Evolutionary conservation across 2,888 invertebrate genomes (phyloP), one percentile per base, ranked within the genome.

Genomic region (Sussaba pulchella): DNA sequence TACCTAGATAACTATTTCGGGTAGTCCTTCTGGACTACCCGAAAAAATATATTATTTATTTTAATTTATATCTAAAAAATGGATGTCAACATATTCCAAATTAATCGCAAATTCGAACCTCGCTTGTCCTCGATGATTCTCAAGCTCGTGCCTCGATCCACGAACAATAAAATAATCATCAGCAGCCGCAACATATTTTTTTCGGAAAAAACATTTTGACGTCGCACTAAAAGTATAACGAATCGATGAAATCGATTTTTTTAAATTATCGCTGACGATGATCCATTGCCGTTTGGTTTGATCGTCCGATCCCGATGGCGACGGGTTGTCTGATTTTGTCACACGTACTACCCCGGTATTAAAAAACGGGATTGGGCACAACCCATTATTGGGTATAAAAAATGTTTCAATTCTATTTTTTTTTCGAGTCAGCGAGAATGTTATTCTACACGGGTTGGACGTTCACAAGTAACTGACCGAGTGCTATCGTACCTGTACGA

Each of bases 391-490:
- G n/a, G n/a, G n/a, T n/a, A n/a, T n/a, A n/a, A n/a, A n/a, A 2
- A 2, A 57, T 31, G 3, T 57, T 9, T 36, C 14, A 31, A 57
- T n/a, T 14, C 10, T 31, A 14, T 9, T 1, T 31, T 57, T 10
- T 14, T 57, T 54, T 0, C 14, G 31, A 31, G 57, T 9, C 9
- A 31, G 57, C 14, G 9, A 21, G 36, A 61, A 39, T 80, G 36
- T 71, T 69, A 41, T 64, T 73, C 78, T 78, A 57, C 59, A 57
- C 59, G 71, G 76, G 77, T 82, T 73, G 79, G 79, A 81, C 77
- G 82, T 81, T 77, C 67, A 75, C 81, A 78, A 84, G 83, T 74
- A 75, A 84, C 84, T 84, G 81, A 83, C 78, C 71, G 72, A 54
- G 54, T 54, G 14, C 69, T 57, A 67, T 73, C 73, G 81, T 78